Evolutionary conservation across 2,888 invertebrate species (phyloP), one percentile per base, ranked within the genome.

Genomic region (Trachelus stipa): DNA sequence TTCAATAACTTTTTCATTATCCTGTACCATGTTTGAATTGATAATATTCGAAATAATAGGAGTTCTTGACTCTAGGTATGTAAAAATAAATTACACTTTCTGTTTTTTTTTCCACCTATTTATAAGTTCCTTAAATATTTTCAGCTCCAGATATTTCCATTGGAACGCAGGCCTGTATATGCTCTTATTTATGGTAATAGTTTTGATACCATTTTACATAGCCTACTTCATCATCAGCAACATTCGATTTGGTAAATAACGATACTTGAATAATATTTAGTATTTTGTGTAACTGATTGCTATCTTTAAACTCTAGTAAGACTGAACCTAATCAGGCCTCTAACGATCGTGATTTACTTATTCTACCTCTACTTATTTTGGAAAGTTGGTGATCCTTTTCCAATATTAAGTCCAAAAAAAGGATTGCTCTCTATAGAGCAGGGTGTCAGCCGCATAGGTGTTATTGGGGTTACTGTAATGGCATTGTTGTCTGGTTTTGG

Each of bases 401-500:
- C 99, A 6, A 97, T 99, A 87, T 93, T 98, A 35, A 99, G 97
- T 92, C 97, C 98, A 3, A 98, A 98, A 89, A 98, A 99, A 93
- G 98, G 99, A 31, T 92, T 94, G 86, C 92, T 95, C 79, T 97
- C 97, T 1, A 98, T 98, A 92, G 96, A 96, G 88, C 96, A 97
- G 92, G 96, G 98, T 56, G 98, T 99, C 68, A 99, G 99, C 34
- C 94, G 99, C 81, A 98, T 99, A 79, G 99, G 99, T 37, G 98
- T 99, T 0, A 98, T 99, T 82, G 99, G 99, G 0, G 99, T 99
- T 0, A 99, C 99, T 0, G 97, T 99, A 1, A 99, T 99, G 99
- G 99, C 99, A 0, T 93, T 99, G 69, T 92, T 99, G 3, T 99
- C 99, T 3, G 99, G 99, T 0, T 99, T 99, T 93, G 99, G 99